A percentile compares a stretch with the other conserved stretches of the same genome.
Conservation (phyloP, 2,113 vertebrate genomes). For the Lota lota region DNA sequence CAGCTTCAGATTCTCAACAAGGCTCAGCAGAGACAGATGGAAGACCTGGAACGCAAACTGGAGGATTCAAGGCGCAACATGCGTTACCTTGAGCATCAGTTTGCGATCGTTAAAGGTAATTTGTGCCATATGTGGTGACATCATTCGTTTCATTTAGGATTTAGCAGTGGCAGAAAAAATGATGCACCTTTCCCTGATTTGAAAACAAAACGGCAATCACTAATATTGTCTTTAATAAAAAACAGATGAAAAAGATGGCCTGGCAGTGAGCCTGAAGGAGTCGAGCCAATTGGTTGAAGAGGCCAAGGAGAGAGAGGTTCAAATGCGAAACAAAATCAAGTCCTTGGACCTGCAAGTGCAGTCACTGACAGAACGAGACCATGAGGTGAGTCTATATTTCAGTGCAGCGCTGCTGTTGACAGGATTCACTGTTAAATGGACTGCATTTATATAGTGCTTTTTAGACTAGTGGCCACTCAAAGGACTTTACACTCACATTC, state of each 20-base stretch:
- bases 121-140: slow-evolving; percentile 6
- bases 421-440: too few relatives aligned
- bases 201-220: too few relatives aligned
- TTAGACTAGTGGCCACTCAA: too few relatives aligned
- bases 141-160: neutral
- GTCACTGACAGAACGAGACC: slow-evolving; percentile 77
- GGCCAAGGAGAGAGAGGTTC: slow-evolving; percentile 80
- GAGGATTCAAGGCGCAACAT: slow-evolving; percentile 85
- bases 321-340: slow-evolving; percentile 83
- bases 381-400: slow-evolving; percentile 71
- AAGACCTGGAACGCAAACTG: slow-evolving; percentile 83
- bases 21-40: slow-evolving; percentile 86
- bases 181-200: too few relatives aligned
- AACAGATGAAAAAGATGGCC: slow-evolving; percentile 90
- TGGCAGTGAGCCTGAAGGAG: slow-evolving; percentile 82
- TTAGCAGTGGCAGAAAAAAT: too few relatives aligned
- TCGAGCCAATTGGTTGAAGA: slow-evolving; percentile 81
- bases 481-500: too few relatives aligned
- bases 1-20: slow-evolving; percentile 90
- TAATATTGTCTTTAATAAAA: slow-evolving; percentile 9
- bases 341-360: slow-evolving; percentile 82
- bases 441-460: too few relatives aligned
- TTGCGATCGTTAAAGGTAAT: slow-evolving; percentile 87
- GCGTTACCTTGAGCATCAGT: slow-evolving; percentile 90
- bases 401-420: neutral